These are phyloP conservation scores for Callyntrura sp. DNA, from an alignment of 2,888 invertebrate genomes.

Conservation along the genomic window DNA sequence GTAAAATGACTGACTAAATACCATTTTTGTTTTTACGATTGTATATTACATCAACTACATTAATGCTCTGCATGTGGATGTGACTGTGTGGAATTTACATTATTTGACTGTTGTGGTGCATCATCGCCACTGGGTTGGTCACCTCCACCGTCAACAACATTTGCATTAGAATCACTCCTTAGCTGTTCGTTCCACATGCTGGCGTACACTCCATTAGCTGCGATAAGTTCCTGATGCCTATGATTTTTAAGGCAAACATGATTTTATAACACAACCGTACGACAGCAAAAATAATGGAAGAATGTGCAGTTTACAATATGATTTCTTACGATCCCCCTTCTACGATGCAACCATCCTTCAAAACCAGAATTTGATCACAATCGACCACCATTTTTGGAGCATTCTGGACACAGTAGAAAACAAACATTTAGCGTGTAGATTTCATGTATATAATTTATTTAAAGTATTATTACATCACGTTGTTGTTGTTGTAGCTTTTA, in stretches of 20 bases:
- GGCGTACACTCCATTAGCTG: slow-evolving; percentile 91
- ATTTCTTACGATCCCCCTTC: slow-evolving; percentile 93
- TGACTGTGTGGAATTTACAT: slow-evolving; percentile 43
- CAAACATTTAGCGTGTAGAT: too few species aligned
- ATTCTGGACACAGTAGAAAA: slow-evolving; percentile 88
- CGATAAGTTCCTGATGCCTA: slow-evolving; percentile 91
- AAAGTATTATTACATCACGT: too few species aligned
- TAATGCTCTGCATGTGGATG: slow-evolving; percentile 33
- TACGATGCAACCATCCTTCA: slow-evolving; percentile 95
- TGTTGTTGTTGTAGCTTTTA: slow-evolving; percentile 85
- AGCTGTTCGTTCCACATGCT: slow-evolving; percentile 98
- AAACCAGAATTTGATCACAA: slow-evolving; percentile 97
- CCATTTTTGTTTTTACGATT: background rate
- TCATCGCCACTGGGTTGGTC: slow-evolving; percentile 4
- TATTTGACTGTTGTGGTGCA: slow-evolving; percentile 27
- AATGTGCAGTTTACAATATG: too few species aligned
- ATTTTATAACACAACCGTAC: too few species aligned
- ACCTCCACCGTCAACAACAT: slow-evolving; percentile 8
- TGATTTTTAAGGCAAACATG: slow-evolving; percentile 83
- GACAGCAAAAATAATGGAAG: too few species aligned
- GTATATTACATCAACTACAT: background rate
- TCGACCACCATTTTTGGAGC: slow-evolving; percentile 98
- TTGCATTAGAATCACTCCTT: slow-evolving; percentile 85
- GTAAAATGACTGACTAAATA: slow-evolving; percentile 2
- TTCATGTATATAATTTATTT: too few species aligned